These are phyloP conservation scores for Timema cristinae DNA, from an alignment of 2,888 invertebrate genomes.

Conservation along the genomic window DNA sequence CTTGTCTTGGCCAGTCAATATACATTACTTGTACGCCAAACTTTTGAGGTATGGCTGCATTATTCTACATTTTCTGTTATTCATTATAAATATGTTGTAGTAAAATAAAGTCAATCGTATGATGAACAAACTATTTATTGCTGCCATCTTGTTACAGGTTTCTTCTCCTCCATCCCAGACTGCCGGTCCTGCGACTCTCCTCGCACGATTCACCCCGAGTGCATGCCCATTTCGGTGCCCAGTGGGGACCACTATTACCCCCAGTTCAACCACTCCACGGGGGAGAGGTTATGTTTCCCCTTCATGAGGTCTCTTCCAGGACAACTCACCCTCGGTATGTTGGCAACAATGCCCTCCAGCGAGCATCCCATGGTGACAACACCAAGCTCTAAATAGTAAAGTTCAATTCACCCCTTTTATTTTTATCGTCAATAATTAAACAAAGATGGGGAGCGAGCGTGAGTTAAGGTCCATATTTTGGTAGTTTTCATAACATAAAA, in stretches of 20 bases:
- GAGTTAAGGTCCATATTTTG: too few species aligned
- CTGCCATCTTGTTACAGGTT: conserved; percentile 49
- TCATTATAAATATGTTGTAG: too few species aligned
- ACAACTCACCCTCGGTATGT: conserved; percentile 70
- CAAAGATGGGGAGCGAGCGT: too few species aligned
- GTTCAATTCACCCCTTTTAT: too few species aligned
- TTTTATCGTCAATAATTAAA: too few species aligned
- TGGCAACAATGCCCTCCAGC: background rate
- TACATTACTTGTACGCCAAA: background rate
- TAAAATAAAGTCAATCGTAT: too few species aligned
- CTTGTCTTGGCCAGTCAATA: background rate
- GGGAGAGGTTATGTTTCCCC: conserved; percentile 83
- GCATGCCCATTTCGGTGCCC: conserved; percentile 88
- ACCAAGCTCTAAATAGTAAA: too few species aligned
- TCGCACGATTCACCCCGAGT: conserved; percentile 86
- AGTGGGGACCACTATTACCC: conserved; percentile 87
- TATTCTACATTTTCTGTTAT: too few species aligned
- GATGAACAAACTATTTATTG: too few species aligned
- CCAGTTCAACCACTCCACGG: conserved; percentile 76
- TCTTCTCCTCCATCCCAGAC: conserved; percentile 85
- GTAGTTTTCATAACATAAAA: too few species aligned
- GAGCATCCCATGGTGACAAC: too few species aligned
- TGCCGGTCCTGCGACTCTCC: conserved; percentile 86
- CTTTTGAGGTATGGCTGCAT: background rate
- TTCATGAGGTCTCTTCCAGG: conserved; percentile 93